phyloP scores from a whole-genome alignment of 2,113 vertebrate species.

The Thunnus thynnus region DNA sequence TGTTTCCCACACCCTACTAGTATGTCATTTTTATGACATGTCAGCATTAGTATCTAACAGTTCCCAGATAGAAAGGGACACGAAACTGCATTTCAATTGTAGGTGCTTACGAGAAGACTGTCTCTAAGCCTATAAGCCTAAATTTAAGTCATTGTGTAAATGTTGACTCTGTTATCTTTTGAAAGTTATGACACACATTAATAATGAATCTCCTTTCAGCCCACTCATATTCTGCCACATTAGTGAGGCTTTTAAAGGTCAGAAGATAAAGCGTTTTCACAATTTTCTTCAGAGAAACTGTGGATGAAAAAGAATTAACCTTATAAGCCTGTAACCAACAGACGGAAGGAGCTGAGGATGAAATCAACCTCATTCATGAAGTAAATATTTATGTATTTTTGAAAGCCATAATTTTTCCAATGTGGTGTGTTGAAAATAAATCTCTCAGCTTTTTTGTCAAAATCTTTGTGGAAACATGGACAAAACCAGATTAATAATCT shows the following conservation, averaged over 20 bases:
- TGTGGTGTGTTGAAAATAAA: not conserved
- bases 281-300: not conserved
- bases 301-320: not conserved
- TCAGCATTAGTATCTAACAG: not conserved
- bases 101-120: not conserved
- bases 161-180: not conserved
- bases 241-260: not conserved
- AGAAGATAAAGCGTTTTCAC: not conserved
- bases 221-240: constrained; percentile 4
- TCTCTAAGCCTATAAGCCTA: too few relatives aligned
- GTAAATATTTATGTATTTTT: too few relatives aligned
- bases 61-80: not conserved
- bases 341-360: too few relatives aligned
- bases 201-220: not conserved
- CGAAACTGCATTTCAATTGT: not conserved
- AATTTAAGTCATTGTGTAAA: too few relatives aligned
- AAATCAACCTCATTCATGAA: too few relatives aligned
- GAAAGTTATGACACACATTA: not conserved
- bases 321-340: not conserved
- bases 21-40: not conserved
- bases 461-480: not conserved
- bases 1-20: not conserved
- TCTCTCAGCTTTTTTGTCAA: too few relatives aligned
- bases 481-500: constrained; percentile 19
- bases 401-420: not conserved